Evolutionary conservation across 30 jellyfish, hydroid and myxozoan species (phyloP).

Genomic region (Haliclystus octoradiatus): DNA sequence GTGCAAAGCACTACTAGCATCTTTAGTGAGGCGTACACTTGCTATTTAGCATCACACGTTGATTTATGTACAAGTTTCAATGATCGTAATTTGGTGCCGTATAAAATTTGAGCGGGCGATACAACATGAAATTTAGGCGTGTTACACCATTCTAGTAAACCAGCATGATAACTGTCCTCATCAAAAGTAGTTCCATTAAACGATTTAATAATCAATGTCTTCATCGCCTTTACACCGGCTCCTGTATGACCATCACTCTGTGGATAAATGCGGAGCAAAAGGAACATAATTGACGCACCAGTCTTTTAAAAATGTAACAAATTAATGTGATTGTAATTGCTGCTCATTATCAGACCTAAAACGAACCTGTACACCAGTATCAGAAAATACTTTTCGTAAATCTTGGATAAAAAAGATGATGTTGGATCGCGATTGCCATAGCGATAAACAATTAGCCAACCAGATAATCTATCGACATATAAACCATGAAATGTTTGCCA

Average conservation of each 20-base stretch:
- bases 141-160: background rate
- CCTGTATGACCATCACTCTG: background rate
- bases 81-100: background rate
- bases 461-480: background rate
- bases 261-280: background rate
- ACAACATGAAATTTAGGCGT: background rate
- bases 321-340: background rate
- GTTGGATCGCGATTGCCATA: background rate
- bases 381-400: background rate
- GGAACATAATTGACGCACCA: background rate
- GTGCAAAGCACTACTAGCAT: background rate
- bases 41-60: background rate
- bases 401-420: background rate
- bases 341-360: background rate
- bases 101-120: conserved; percentile 1
- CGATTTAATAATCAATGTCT: background rate
- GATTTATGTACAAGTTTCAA: background rate
- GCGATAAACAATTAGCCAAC: background rate
- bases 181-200: background rate
- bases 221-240: background rate
- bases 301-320: background rate
- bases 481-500: background rate
- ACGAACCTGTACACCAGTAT: background rate
- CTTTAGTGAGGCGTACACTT: background rate
- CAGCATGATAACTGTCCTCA: background rate